Base-by-base conservation (phyloP, 2,113 vertebrate species). In the Cyanistes caeruleus region DNA sequence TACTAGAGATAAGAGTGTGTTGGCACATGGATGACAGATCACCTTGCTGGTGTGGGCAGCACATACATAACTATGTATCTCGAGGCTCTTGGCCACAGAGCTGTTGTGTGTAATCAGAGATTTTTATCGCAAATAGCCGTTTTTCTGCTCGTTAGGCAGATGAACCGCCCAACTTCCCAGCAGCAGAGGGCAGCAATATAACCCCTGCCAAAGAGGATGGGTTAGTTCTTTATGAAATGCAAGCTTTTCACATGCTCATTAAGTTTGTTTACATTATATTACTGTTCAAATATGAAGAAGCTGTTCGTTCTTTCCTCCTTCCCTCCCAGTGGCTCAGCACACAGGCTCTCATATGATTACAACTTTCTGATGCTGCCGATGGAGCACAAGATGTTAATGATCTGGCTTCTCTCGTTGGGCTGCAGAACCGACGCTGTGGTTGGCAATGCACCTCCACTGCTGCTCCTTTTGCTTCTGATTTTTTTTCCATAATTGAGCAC, bases 171-270 rank as follows among this genome's bases (percentile, higher is more conserved):
- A 18, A 46, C 22, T 22, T 83, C 17, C 39, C 49, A 82, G 92
- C 95, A 90, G 90, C 88, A 93, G 94, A 80, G 88, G 90, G 92
- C 94, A 93, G 82, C 67, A 69, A 41, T 35, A 76, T 18, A 83
- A 48, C 15, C 39, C 53, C 53, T 82, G 58, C 30, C 74, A 37
- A 49, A 33, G 35, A 83, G 52, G 22, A 25, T 2, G 4, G 5
- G 16, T 90, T 64, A 30, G n/a, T 31, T 53, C 41, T 73, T 39
- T 41, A 22, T 4, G 52, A 79, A 73, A 62, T 33, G 68, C 30
- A 43, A 59, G 59, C 41, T 72, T n/a, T 91, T 72, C 49, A 31
- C 18, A 2, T 27, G 43, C 46, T 89, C 68, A 27, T 60, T 81
- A 46, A 21, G 46, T 62, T 70, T 83, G 89, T 89, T 94, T 87